Evolutionary conservation across 2,113 vertebrate species (phyloP).

Genomic region (Eurypyga helias): DNA sequence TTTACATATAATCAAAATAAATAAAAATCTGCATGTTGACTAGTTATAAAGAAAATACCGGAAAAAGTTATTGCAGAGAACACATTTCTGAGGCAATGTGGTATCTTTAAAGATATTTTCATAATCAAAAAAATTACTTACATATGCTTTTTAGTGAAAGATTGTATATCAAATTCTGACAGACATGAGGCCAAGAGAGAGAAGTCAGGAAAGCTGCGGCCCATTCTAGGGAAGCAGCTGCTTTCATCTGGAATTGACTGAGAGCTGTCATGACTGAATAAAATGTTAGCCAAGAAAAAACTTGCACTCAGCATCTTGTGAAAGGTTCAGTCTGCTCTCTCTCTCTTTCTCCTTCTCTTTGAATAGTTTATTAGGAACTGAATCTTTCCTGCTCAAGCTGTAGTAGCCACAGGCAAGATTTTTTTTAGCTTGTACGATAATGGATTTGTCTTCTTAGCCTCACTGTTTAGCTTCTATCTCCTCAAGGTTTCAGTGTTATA

Average conservation of each 20-base stretch:
- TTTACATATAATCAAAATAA: not conserved
- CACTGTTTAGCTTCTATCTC: not conserved
- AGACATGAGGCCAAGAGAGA: not conserved
- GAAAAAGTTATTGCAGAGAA: not conserved
- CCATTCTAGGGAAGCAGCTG: not conserved
- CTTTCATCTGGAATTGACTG: constrained; percentile 30
- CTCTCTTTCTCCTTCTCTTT: not conserved
- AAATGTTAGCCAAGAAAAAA: not conserved
- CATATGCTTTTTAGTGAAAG: not conserved
- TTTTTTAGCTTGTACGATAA: not conserved
- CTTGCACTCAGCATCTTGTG: not conserved
- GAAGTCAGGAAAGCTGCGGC: not conserved
- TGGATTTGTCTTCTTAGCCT: not conserved
- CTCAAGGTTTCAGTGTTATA: not conserved
- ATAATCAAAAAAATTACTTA: not conserved
- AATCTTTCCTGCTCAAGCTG: not conserved
- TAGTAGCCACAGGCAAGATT: not conserved
- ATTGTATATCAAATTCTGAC: not conserved
- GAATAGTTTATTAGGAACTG: not conserved
- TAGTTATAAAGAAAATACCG: not conserved
- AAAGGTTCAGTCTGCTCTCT: not conserved
- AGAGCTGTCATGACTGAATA: not conserved
- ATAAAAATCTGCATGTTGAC: not conserved
- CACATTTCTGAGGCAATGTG: not conserved
- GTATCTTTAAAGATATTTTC: not conserved